phyloP scores from a whole-genome alignment of 2,113 vertebrate species.

The Scalopus aquaticus region DNA sequence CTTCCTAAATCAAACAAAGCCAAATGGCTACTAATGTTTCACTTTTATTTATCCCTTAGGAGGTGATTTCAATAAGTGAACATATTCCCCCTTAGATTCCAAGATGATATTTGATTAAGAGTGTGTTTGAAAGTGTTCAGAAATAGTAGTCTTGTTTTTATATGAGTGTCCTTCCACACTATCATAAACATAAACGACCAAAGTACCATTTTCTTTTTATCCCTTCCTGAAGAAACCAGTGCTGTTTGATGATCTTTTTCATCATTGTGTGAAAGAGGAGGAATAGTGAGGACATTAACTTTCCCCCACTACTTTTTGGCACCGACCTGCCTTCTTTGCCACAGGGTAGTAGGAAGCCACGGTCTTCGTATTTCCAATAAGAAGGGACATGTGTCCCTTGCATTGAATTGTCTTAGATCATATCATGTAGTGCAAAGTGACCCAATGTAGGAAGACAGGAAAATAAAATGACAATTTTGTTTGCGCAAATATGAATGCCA shows the following conservation, averaged over 20 bases:
- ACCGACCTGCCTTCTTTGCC: conserved; percentile 85
- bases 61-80: background rate
- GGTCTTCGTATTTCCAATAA: conserved; percentile 85
- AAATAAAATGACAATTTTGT: conserved; percentile 82
- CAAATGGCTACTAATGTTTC: background rate
- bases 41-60: background rate
- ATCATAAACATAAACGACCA: background rate
- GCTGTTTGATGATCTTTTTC: background rate
- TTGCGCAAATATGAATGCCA: conserved; percentile 56
- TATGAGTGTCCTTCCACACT: background rate
- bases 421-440: conserved; percentile 82
- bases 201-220: background rate
- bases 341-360: conserved; percentile 83
- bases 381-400: conserved; percentile 90
- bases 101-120: background rate
- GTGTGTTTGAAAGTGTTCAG: background rate
- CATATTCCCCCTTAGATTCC: background rate
- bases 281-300: conserved; percentile 72
- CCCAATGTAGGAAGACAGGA: conserved; percentile 82
- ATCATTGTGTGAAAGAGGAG: background rate
- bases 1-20: background rate
- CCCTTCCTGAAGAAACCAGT: background rate
- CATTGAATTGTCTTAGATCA: conserved; percentile 86
- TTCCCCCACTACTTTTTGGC: conserved; percentile 81
- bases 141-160: background rate